These are phyloP conservation scores for Oryzias celebensis DNA, from an alignment of 2,113 vertebrate genomes.

Conservation along the genomic window DNA sequence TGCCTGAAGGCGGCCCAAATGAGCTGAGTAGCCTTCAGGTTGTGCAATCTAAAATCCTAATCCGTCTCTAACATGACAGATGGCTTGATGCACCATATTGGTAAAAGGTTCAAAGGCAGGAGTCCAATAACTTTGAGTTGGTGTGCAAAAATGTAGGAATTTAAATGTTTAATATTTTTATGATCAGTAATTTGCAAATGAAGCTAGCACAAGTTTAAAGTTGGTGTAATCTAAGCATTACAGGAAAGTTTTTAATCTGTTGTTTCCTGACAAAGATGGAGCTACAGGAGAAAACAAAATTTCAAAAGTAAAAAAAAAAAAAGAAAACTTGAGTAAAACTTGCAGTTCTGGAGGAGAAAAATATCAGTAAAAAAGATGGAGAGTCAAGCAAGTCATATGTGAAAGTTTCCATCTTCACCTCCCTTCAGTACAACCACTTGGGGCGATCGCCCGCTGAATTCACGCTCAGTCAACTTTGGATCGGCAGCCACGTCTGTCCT, in stretches of 20 bases:
- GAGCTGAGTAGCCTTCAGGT: too few relatives aligned
- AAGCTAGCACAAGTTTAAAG: too few relatives aligned
- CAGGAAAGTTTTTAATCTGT: not conserved
- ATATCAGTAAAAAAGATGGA: constrained; percentile 50
- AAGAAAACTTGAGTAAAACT: constrained; percentile 45
- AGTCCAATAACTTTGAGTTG: too few relatives aligned
- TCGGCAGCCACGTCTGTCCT: constrained; percentile 78
- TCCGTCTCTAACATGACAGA: too few relatives aligned
- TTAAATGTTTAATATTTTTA: too few relatives aligned
- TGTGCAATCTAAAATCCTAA: too few relatives aligned
- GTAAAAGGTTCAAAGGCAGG: too few relatives aligned
- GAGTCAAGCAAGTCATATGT: constrained; percentile 62
- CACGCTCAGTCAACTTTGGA: constrained; percentile 77
- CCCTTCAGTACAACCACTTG: constrained; percentile 64
- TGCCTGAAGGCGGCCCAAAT: too few relatives aligned
- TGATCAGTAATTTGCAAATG: too few relatives aligned
- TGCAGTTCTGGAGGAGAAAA: constrained; percentile 50
- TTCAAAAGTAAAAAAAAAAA: constrained; percentile 37
- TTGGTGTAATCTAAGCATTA: too few relatives aligned
- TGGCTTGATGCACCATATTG: too few relatives aligned
- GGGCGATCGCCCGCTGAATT: constrained; percentile 73
- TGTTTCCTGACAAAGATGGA: constrained; percentile 11
- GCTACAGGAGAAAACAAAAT: constrained; percentile 19
- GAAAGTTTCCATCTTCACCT: constrained; percentile 62
- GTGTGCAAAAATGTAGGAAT: too few relatives aligned